These are phyloP conservation scores for Meiosimyza platycephala DNA, from an alignment of 2,888 invertebrate genomes.

Conservation along the genomic window DNA sequence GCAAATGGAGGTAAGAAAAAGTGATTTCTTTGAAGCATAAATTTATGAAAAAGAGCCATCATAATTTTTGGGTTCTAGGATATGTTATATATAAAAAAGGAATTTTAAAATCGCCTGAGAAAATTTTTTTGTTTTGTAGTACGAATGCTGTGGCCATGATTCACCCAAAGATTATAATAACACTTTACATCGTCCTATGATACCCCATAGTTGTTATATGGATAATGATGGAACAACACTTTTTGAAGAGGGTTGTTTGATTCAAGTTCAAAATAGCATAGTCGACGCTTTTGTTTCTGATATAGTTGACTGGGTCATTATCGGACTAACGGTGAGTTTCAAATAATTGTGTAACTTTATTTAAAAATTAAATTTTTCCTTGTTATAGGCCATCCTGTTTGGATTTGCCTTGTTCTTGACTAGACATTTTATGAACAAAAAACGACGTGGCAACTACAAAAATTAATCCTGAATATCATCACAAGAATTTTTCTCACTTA, in stretches of 20 bases:
- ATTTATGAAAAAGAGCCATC: not conserved
- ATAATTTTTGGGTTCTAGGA: too few species aligned
- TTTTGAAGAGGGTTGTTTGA: constrained; percentile 49
- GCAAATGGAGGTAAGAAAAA: constrained; percentile 52
- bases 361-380: not conserved
- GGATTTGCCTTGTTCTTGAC: constrained; percentile 54
- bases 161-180: constrained; percentile 56
- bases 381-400: constrained; percentile 51
- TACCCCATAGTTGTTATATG: constrained; percentile 54
- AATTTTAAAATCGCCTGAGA: not conserved
- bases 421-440: constrained; percentile 54
- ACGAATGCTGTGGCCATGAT: constrained; percentile 59
- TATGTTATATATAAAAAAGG: too few species aligned
- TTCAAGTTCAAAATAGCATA: constrained; percentile 48
- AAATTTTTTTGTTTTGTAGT: constrained; percentile 42
- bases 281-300: constrained; percentile 43
- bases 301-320: constrained; percentile 51
- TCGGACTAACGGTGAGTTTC: constrained; percentile 49
- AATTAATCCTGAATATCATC: not conserved
- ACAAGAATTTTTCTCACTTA: too few species aligned
- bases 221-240: constrained; percentile 36
- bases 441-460: constrained; percentile 50
- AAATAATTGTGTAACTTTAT: not conserved
- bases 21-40: not conserved
- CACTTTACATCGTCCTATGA: constrained; percentile 42